phyloP scores from a whole-genome alignment of 1,140 invertebrate genomes.

The Ceratina calcarata region DNA sequence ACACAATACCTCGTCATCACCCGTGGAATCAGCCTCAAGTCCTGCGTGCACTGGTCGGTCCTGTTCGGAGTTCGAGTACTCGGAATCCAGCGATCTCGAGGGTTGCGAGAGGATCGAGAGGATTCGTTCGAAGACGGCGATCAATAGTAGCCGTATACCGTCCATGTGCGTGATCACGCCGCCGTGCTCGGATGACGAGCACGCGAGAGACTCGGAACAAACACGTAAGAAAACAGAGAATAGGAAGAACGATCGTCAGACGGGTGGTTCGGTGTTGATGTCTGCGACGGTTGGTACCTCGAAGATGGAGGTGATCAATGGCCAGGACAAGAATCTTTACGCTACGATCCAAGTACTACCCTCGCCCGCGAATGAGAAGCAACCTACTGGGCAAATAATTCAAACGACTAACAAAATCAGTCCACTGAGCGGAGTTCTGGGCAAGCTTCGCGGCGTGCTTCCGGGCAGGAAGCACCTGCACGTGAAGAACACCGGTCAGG shows the following conservation, averaged over 20 bases:
- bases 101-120: constrained; percentile 91
- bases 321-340: constrained; percentile 81
- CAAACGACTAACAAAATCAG: constrained; percentile 64
- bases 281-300: constrained; percentile 77
- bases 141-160: constrained; percentile 92
- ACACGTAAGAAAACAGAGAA: constrained; percentile 63
- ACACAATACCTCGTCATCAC: constrained; percentile 90
- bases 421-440: constrained; percentile 75
- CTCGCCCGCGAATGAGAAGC: constrained; percentile 25
- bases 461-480: constrained; percentile 79
- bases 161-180: constrained; percentile 96
- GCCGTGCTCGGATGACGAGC: constrained; percentile 92
- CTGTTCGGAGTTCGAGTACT: constrained; percentile 86
- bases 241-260: constrained; percentile 50
- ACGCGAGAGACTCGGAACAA: constrained; percentile 74
- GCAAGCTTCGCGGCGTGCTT: constrained; percentile 77
- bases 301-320: constrained; percentile 80
- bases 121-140: constrained; percentile 91
- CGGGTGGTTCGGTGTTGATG: constrained; percentile 70
- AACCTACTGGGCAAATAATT: background rate
- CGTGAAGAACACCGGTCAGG: constrained; percentile 64
- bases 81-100: constrained; percentile 92
- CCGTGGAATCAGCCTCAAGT: constrained; percentile 87
- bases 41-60: constrained; percentile 85
- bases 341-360: constrained; percentile 78